These are phyloP conservation scores for Nansenia antarctica DNA, from an alignment of 2,113 vertebrate species.

Conservation along the genomic window DNA sequence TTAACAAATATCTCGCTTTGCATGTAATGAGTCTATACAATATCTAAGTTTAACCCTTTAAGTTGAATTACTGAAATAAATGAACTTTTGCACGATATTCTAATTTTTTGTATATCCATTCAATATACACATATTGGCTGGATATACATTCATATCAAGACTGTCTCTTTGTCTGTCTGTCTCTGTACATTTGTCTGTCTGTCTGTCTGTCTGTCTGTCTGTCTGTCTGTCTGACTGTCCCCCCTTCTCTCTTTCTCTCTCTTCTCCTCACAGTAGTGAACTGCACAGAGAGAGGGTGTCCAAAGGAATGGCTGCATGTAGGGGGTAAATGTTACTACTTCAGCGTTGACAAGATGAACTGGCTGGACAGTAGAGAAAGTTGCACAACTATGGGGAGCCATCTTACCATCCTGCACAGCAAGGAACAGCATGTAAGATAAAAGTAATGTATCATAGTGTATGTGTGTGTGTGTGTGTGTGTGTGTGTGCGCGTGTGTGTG, in stretches of 20 bases:
- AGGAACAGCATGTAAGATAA: conserved; percentile 49
- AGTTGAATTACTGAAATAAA: too few relatives aligned
- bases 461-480: too few relatives aligned
- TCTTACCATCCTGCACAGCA: conserved; percentile 55
- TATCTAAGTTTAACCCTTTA: too few relatives aligned
- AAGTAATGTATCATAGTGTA: too few relatives aligned
- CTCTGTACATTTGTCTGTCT: background rate
- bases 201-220: background rate
- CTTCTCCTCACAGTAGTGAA: conserved; percentile 25
- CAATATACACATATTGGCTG: too few relatives aligned
- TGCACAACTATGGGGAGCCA: conserved; percentile 53
- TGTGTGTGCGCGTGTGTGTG: background rate
- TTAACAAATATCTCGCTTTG: too few relatives aligned
- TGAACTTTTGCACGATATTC: too few relatives aligned
- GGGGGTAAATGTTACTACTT: conserved; percentile 56
- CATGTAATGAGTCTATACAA: too few relatives aligned
- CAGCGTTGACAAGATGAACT: conserved; percentile 59
- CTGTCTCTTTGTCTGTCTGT: background rate
- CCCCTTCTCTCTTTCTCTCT: background rate
- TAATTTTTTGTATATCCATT: too few relatives aligned
- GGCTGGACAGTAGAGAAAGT: conserved; percentile 52
- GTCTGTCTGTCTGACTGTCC: background rate
- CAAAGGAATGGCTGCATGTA: conserved; percentile 43
- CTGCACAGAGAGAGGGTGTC: conserved; percentile 56
- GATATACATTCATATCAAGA: background rate